A percentile compares a stretch with the other conserved stretches of the same genome.
Evolutionary conservation across 2,113 vertebrate species (phyloP).

Genomic region (Cardinalis cardinalis): DNA sequence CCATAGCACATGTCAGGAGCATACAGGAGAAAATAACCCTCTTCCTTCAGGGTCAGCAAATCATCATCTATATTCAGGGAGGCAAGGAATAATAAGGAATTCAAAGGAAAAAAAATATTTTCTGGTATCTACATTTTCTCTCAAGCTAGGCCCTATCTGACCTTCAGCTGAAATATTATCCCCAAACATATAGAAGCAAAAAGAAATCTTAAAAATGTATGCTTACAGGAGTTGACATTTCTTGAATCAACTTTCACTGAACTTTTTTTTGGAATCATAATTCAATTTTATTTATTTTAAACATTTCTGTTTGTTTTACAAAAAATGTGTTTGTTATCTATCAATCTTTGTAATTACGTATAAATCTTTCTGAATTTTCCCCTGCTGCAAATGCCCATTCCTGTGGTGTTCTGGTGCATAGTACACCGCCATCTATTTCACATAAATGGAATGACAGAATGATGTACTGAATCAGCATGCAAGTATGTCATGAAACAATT

Average conservation of each 20-base stretch:
- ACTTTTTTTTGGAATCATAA: neutral
- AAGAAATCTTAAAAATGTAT: neutral
- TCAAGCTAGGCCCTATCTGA: neutral
- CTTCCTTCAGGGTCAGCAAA: neutral
- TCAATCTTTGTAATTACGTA: neutral
- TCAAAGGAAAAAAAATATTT: neutral
- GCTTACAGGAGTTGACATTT: neutral
- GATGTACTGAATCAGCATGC: conserved; percentile 43
- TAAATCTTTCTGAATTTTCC: neutral
- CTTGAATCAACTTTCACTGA: neutral
- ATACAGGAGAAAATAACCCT: neutral
- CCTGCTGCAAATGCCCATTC: neutral
- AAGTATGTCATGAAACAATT: conserved; percentile 36
- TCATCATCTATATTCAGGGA: neutral
- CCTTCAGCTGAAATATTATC: neutral
- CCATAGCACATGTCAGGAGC: neutral
- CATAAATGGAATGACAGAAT: conserved; percentile 10
- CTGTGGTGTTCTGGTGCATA: neutral
- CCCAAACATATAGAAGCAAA: neutral
- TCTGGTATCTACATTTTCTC: neutral
- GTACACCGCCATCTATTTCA: neutral
- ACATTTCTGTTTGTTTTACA: neutral
- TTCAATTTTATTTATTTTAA: neutral
- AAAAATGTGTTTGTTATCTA: neutral
- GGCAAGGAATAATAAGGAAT: neutral